Conservation (phyloP, 2,888 invertebrate genomes). For the Aphodius granarius region DNA sequence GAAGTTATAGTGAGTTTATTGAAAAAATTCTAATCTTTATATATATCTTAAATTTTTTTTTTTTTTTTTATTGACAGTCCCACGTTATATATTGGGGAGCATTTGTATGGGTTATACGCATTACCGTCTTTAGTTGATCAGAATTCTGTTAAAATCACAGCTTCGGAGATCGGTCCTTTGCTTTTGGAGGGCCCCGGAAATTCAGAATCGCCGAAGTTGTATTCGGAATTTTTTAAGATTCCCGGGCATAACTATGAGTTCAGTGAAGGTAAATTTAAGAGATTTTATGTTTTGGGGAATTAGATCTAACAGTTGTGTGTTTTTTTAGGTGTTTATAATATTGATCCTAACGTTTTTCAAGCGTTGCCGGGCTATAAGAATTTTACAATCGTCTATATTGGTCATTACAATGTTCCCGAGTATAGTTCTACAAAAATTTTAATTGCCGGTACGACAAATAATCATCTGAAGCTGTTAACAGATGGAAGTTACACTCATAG, state of each 20-base stretch:
- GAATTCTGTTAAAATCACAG: slow-evolving; percentile 79
- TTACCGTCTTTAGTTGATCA: slow-evolving; percentile 91
- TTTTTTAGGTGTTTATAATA: slow-evolving; percentile 37
- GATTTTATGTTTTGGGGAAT: neutral
- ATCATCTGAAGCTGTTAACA: slow-evolving; percentile 43
- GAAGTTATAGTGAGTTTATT: slow-evolving; percentile 57
- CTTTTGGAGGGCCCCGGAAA: slow-evolving; percentile 72
- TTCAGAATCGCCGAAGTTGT: slow-evolving; percentile 41
- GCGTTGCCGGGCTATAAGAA: slow-evolving; percentile 44
- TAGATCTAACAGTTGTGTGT: neutral
- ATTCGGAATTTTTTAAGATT: slow-evolving; percentile 38
- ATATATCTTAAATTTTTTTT: slow-evolving; percentile 7
- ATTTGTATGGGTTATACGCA: slow-evolving; percentile 85
- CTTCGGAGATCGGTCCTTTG: slow-evolving; percentile 68
- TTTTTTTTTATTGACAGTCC: slow-evolving; percentile 62
- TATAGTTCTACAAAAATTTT: slow-evolving; percentile 52
- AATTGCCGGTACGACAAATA: slow-evolving; percentile 45
- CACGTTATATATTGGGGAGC: slow-evolving; percentile 91
- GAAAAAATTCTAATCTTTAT: slow-evolving; percentile 53
- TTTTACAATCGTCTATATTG: slow-evolving; percentile 55
- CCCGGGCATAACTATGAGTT: slow-evolving; percentile 48
- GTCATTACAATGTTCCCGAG: slow-evolving; percentile 74
- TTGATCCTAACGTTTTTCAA: slow-evolving; percentile 44
- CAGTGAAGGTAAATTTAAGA: slow-evolving; percentile 37
- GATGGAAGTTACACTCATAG: slow-evolving; percentile 47